These are phyloP conservation scores for Catocala fraxini DNA, from an alignment of 2,888 invertebrate genomes.

Conservation along the genomic window DNA sequence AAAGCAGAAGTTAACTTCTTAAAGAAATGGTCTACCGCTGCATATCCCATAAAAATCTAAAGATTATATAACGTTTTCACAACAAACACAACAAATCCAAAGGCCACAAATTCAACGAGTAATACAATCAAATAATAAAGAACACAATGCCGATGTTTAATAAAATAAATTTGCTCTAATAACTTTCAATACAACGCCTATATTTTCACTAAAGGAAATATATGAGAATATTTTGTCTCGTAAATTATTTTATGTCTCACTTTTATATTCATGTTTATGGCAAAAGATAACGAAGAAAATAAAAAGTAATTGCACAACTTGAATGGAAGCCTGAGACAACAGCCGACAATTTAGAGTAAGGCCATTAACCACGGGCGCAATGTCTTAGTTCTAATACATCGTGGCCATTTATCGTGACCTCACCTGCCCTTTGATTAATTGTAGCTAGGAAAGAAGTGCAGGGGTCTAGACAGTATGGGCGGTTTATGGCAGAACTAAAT, in stretches of 20 bases:
- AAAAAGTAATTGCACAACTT: slow-evolving; percentile 55
- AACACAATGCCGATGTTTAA: slow-evolving; percentile 18
- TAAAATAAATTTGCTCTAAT: slow-evolving; percentile 26
- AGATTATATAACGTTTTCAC: too few relatives aligned
- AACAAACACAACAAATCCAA: too few relatives aligned
- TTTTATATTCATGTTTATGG: slow-evolving; percentile 54
- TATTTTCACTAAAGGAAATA: slow-evolving; percentile 27
- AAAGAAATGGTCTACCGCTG: too few relatives aligned
- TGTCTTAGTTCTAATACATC: slow-evolving; percentile 59
- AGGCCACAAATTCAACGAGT: too few relatives aligned
- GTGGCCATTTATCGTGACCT: slow-evolving; percentile 60
- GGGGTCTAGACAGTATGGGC: slow-evolving; percentile 53
- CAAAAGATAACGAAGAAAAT: slow-evolving; percentile 51
- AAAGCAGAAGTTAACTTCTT: too few relatives aligned
- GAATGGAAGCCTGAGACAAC: slow-evolving; percentile 40
- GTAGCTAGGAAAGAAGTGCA: slow-evolving; percentile 42
- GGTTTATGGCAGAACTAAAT: slow-evolving; percentile 53
- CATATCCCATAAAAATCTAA: too few relatives aligned
- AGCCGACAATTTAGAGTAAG: slow-evolving; percentile 46
- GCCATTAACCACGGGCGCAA: slow-evolving; percentile 54
- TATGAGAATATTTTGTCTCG: slow-evolving; percentile 40
- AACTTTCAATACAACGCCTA: slow-evolving; percentile 26
- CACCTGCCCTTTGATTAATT: slow-evolving; percentile 63
- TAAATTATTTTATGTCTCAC: slow-evolving; percentile 47
- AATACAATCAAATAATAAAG: too few relatives aligned